Base-by-base conservation (phyloP, 64 coral and sea anemone species). In the Dendronephthya gigantea region DNA sequence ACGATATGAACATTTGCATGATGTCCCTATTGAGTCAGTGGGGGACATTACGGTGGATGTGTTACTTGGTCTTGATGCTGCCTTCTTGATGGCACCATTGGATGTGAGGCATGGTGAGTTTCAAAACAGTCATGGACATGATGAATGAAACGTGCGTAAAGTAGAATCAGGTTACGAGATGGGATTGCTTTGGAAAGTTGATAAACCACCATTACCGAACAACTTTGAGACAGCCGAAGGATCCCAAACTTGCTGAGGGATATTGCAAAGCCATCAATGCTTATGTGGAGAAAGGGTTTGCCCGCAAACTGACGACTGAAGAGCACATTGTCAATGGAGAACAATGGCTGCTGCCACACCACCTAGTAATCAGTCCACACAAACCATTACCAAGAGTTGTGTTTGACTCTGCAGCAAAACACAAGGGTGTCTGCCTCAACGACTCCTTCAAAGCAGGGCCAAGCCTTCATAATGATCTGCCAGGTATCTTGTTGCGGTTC, bases 131-230 rank as follows among this genome's bases (percentile, higher is more conserved):
- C 38, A 56, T 55, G 59, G 87, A 68, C 48, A 75, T n/a, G n/a
- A n/a, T n/a, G n/a, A n/a, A n/a, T n/a, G n/a, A n/a, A n/a, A n/a
- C n/a, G n/a, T n/a, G n/a, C n/a, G n/a, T n/a, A n/a, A n/a, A n/a
- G n/a, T n/a, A n/a, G 51, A 90, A 11, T 59, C 79, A 0, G 58
- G 83, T 9, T 94, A 94, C 84, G 81, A 93, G 75, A 35, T 89
- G 16, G 89, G 50, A 16, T 49, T 94, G 41, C 90, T 86, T 9
- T 94, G 84, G 90, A 82, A 82, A 9, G 76, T 35, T 7, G 41
- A 89, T 37, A 31, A 51, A 84, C 90, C 90, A 11, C 85, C 69
- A 3, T 62, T 94, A 35, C 81, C 82, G 5, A 88, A 79, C 49
- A 94, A 90, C 82, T 85, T 65, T 35, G 49, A 34, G 47, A 88